Conservation (phyloP, 2,113 vertebrate species). For the Rutilus rutilus region DNA sequence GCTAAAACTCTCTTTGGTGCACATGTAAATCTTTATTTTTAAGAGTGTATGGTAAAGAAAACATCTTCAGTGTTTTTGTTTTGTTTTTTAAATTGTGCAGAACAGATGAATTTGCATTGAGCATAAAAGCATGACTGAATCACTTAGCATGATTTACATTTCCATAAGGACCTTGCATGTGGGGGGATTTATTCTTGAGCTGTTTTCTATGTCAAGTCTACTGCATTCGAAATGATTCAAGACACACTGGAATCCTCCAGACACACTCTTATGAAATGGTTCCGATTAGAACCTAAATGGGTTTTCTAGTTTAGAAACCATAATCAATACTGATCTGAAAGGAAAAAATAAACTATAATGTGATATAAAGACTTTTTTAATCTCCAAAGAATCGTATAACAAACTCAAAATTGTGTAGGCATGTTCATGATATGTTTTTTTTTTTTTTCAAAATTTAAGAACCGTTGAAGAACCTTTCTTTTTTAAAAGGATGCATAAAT, state of each 20-base stretch:
- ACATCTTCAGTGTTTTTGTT: not conserved
- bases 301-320: not conserved
- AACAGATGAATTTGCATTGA: constrained; percentile 13
- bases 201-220: not conserved
- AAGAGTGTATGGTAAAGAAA: not conserved
- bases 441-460: not conserved
- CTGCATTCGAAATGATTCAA: not conserved
- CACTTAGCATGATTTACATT: not conserved
- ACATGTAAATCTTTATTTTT: not conserved
- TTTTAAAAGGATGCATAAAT: not conserved
- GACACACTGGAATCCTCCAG: not conserved
- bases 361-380: not conserved
- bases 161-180: not conserved
- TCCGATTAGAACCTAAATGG: not conserved
- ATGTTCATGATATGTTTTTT: not conserved
- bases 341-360: not conserved
- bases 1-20: not conserved
- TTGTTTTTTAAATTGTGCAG: not conserved
- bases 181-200: not conserved
- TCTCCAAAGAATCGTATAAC: not conserved
- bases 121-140: not conserved
- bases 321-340: not conserved
- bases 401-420: not conserved
- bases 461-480: not conserved
- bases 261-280: not conserved